Conservation (phyloP, 2,888 invertebrate species). For the Sphaeridia pumilis region DNA sequence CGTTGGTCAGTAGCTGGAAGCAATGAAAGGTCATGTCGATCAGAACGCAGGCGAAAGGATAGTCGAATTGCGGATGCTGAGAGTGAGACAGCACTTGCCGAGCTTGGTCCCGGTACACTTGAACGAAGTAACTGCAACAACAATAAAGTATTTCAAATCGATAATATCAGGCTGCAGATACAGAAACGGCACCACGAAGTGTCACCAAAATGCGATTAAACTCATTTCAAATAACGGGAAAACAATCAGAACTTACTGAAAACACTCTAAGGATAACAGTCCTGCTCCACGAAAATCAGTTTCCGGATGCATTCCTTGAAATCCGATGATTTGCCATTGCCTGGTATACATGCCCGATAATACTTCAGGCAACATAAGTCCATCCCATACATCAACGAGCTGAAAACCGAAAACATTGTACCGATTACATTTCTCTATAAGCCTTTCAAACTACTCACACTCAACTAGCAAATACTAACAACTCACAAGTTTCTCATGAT, state of each 20-base stretch:
- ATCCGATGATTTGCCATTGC: constrained; percentile 92
- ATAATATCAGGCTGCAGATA: no score
- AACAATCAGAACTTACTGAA: constrained; percentile 47
- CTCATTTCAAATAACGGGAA: no score
- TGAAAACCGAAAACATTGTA: neutral
- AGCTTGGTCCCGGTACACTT: constrained; percentile 65
- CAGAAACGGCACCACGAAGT: no score
- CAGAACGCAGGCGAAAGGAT: constrained; percentile 52
- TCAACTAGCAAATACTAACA: neutral
- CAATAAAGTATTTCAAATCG: no score
- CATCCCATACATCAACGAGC: constrained; percentile 44
- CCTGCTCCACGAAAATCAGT: constrained; percentile 99
- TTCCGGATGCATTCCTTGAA: constrained; percentile 95
- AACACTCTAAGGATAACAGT: constrained; percentile 78
- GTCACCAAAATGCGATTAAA: neutral
- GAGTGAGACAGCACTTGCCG: constrained; percentile 75
- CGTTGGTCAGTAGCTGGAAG: constrained; percentile 63
- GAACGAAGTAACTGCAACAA: constrained; percentile 52
- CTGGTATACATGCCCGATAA: constrained; percentile 66
- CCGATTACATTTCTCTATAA: neutral
- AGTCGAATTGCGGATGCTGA: constrained; percentile 72
- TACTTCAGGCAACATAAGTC: constrained; percentile 54
- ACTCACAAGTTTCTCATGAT: constrained; percentile 10
- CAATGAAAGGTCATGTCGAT: constrained; percentile 92
- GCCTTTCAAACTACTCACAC: neutral